Base-by-base conservation (phyloP, 2,888 invertebrate species). In the Capitulum mitella region DNA sequence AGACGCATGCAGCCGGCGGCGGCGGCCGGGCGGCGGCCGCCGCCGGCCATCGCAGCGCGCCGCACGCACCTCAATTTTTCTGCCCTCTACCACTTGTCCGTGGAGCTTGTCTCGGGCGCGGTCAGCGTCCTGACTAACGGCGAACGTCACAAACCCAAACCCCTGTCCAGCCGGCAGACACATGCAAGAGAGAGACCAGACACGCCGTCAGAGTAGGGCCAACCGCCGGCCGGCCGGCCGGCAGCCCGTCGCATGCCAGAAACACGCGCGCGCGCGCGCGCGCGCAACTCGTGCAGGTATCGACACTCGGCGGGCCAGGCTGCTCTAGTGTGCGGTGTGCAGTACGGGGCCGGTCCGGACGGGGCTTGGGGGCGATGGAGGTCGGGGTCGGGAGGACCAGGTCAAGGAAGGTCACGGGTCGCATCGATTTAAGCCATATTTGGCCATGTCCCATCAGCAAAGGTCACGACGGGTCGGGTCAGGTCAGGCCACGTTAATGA, bases 91-190 rank as follows among this genome's bases (percentile, higher is more conserved):
- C 93, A 98, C 96, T 91, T 97, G 97, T 93, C 98, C 98, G 93
- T 99, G 98, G 91, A 99, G 95, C 92, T 97, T 96, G 92, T 97
- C 97, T 92, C 98, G 96, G 93, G 99, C 98, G 92, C 95, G 94
- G 92, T 98, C 98, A 90, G 98, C 98, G 92, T 99, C 98, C 91
- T 93, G 94, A 92, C 96, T 96, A 93, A 95, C 97, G 93, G 97
- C 97, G 95, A 99, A 99, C 92, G 98, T 99, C 93, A 99, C 98
- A 95, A 99, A 99, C 93, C 98, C 98, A 93, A 99, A 99, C 92
- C 99, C 99, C 98, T 99, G 95, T 93, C 94, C 78, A 58, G 61
- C 78, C 37, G 58, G 58, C 64, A 64, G 32, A 8, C 64, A 32
- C 64, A 64, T 64, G 64, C 64, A 64, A 29, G 34, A 32, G 75